Percentiles rank a stretch among this genome's conserved stretches.
These are phyloP conservation scores for Xylocopa sonorina DNA, from an alignment of 1,140 invertebrate species.

Conservation along the genomic window DNA sequence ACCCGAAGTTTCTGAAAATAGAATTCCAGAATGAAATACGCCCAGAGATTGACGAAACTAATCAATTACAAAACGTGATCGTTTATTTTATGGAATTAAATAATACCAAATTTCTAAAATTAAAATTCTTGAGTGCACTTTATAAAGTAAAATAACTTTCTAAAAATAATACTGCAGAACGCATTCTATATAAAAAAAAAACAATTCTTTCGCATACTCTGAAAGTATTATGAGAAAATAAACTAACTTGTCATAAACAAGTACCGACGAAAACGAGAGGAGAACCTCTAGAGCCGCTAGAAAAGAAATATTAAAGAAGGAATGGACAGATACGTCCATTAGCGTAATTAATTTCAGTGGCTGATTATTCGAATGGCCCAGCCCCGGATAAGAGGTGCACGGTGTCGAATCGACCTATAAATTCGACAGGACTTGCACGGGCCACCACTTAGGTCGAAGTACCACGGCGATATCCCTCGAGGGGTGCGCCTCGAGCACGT, in stretches of 20 bases:
- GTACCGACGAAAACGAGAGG: not conserved
- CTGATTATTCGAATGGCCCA: not conserved
- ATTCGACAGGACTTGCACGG: constrained; percentile 70
- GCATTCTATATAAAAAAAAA: too few species aligned
- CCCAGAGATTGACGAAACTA: too few species aligned
- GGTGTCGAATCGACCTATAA: constrained; percentile 66
- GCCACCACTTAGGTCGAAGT: constrained; percentile 69
- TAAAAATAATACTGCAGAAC: too few species aligned
- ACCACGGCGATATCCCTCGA: constrained; percentile 38
- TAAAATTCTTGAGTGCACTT: too few species aligned
- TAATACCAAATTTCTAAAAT: too few species aligned
- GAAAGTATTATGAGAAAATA: too few species aligned
- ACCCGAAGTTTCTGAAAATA: not conserved
- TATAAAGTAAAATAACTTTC: too few species aligned
- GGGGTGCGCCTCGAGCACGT: constrained; percentile 8
- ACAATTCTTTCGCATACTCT: too few species aligned
- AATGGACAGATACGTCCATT: not conserved
- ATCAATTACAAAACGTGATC: too few species aligned
- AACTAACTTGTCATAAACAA: not conserved
- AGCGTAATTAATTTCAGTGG: constrained; percentile 29
- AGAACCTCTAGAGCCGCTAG: not conserved
- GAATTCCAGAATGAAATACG: too few species aligned
- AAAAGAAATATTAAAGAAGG: not conserved
- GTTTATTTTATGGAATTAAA: too few species aligned
- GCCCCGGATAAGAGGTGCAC: constrained; percentile 24